Evolutionary conservation across 2,113 vertebrate genomes (phyloP).

Genomic region (Litocranius walleri): DNA sequence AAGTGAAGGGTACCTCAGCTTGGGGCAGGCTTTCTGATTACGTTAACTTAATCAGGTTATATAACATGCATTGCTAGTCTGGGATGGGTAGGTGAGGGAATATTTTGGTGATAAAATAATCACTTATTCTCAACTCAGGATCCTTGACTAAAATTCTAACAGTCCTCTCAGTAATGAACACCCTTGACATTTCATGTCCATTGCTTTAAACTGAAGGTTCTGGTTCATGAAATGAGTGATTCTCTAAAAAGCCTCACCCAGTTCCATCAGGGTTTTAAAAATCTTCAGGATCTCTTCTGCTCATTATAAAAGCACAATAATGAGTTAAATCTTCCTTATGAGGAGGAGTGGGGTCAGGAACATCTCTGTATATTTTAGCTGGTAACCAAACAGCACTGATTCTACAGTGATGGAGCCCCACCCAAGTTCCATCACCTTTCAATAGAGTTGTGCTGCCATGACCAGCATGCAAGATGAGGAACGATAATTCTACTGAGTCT

Average conservation of each 20-base stretch:
- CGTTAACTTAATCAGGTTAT: background rate
- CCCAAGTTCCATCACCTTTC: background rate
- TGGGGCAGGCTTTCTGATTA: background rate
- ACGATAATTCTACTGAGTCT: background rate
- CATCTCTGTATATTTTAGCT: background rate
- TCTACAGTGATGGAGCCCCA: background rate
- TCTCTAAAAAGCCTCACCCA: background rate
- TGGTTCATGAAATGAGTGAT: background rate
- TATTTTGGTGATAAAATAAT: background rate
- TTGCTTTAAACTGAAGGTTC: background rate
- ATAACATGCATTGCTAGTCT: background rate
- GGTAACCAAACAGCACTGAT: background rate
- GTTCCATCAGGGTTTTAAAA: background rate
- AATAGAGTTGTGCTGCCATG: background rate
- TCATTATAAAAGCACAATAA: background rate
- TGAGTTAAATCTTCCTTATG: background rate
- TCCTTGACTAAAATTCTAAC: background rate
- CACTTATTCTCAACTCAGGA: background rate
- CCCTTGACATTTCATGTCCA: background rate
- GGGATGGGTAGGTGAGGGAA: background rate
- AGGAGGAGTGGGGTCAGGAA: background rate
- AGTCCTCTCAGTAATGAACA: background rate
- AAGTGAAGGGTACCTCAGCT: background rate
- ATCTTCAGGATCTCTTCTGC: background rate
- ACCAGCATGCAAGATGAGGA: fast-evolving